Percentiles rank a stretch among this genome's conserved stretches.
These are phyloP conservation scores for Eclectus roratus DNA, from an alignment of 2,113 vertebrate species.

Conservation along the genomic window DNA sequence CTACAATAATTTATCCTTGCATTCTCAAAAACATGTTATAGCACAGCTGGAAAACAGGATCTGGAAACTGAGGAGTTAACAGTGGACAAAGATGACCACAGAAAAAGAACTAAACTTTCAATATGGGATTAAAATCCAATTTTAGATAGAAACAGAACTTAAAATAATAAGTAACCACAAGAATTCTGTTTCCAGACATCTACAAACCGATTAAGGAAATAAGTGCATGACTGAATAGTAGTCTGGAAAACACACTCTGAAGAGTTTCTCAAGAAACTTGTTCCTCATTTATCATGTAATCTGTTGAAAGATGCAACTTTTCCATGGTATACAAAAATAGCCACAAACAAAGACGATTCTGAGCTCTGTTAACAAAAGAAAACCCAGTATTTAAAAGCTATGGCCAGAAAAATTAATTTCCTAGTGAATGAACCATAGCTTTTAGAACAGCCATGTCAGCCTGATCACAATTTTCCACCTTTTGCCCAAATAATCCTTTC, in stretches of 20 bases:
- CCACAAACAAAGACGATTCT: not conserved
- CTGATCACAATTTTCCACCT: not conserved
- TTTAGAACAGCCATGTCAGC: not conserved
- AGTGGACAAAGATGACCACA: not conserved
- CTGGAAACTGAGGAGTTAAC: not conserved
- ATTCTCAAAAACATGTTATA: not conserved
- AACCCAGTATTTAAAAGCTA: not conserved
- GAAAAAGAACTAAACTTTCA: not conserved
- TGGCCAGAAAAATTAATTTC: not conserved
- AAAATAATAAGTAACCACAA: not conserved
- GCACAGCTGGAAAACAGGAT: not conserved
- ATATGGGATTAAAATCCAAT: not conserved
- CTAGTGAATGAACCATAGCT: not conserved
- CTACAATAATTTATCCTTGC: not conserved
- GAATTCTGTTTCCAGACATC: not conserved
- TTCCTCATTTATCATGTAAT: not conserved
- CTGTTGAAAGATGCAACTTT: not conserved
- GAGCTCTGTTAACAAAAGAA: not conserved
- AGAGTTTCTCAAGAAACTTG: constrained; percentile 7
- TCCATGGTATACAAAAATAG: not conserved
- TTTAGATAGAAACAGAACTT: not conserved
- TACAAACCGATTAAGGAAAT: constrained; percentile 1
- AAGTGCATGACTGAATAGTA: not conserved
- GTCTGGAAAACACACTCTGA: not conserved
- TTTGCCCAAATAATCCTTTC: not conserved